Evolutionary conservation across 2,113 vertebrate genomes (phyloP), one percentile per base, ranked within the genome.

Genomic region (Corythornis cristatus): DNA sequence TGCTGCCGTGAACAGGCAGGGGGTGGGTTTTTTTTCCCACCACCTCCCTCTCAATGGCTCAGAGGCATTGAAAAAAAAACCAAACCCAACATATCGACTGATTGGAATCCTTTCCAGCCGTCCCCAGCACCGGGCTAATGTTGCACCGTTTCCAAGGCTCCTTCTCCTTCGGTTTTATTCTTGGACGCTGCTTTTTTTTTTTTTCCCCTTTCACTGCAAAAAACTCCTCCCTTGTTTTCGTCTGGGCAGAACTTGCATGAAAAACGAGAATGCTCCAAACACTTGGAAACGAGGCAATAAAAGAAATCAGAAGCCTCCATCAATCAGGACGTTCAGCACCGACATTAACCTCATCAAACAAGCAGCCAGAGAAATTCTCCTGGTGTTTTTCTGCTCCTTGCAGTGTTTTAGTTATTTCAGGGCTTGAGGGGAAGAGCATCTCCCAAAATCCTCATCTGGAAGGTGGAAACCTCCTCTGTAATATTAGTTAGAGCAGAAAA

Each of bases 371-470:
- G 50, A 13, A 28, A 53, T 31, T 11, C 51, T 8, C 60, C 1
- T 37, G 0, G 42, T 1, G 0, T 7, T 88, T 70, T 58, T 3
- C 16, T 15, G 45, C 46, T 82, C 45, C 1, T 12, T 7, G 40
- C 26, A 40, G 16, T 2, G 40, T 70, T 82, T 82, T 29, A 15
- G 54, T 68, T 29, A 4, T 67, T 57, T 1, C 51, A 72, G 48
- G 4, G 9, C 48, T 18, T 1, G 42, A 80, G 58, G 68, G 64
- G 61, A 45, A 31, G 31, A 86, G 18, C 0, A 0, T 4, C 7
- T 19, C 73, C 67, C 57, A 17, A 25, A 70, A 46, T 43, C 50
- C 35, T 71, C 12, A 17, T 15, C 31, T 61, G 74, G 64, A 35
- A 72, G 53, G 31, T 40, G 70, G 66, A 68, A 89, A 86, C 7